Conservation (phyloP, 2,113 vertebrate genomes). For the Delphinus delphis region DNA sequence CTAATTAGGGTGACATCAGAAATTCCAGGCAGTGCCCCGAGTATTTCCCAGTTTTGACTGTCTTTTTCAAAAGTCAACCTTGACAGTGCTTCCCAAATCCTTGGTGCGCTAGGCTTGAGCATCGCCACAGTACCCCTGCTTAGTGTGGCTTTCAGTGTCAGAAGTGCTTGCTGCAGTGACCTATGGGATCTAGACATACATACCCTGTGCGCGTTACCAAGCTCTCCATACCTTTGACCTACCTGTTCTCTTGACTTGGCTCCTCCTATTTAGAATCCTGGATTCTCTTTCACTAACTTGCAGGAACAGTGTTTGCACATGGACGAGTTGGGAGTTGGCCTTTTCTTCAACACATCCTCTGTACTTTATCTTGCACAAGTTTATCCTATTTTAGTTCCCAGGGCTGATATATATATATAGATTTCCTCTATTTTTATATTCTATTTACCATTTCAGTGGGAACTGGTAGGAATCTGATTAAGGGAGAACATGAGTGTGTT, state of each 20-base stretch:
- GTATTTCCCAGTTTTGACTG: background rate
- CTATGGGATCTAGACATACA: background rate
- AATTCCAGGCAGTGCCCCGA: background rate
- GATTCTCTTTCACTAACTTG: background rate
- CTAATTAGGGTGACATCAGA: background rate
- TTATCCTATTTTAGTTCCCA: background rate
- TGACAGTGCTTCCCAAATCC: background rate
- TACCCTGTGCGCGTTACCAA: background rate
- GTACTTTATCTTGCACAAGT: background rate
- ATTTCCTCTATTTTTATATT: constrained; percentile 20
- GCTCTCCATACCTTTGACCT: background rate
- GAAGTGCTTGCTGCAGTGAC: background rate
- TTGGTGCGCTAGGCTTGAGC: background rate
- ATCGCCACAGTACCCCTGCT: background rate
- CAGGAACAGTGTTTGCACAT: background rate
- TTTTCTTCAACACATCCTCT: background rate
- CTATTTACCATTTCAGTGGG: background rate
- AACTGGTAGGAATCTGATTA: background rate
- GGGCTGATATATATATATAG: background rate
- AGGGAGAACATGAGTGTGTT: background rate
- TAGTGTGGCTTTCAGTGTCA: background rate
- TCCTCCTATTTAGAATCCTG: background rate
- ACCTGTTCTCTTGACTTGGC: background rate
- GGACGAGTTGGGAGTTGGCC: background rate
- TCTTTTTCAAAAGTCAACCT: background rate